Percentiles rank a stretch among this genome's conserved stretches.
Conservation (phyloP, 2,797 vertebrate species). For the Peromyscus nudipes region DNA sequence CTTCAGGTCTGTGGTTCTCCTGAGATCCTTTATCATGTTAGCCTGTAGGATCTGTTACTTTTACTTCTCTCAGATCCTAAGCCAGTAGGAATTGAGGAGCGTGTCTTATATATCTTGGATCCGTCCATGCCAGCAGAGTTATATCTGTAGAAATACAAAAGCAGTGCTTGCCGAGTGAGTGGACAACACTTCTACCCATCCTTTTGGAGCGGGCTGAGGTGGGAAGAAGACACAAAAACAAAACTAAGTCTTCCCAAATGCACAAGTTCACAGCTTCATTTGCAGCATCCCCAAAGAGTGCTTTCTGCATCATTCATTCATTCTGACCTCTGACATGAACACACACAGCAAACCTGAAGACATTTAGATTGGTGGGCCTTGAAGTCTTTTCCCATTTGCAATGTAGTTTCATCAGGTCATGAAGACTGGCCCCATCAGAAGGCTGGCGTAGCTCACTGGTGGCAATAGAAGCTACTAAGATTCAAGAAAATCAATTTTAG, state of each 20-base stretch:
- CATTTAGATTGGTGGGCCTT: background rate
- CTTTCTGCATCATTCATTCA: background rate
- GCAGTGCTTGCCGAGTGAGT: background rate
- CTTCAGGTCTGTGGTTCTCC: background rate
- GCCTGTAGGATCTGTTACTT: background rate
- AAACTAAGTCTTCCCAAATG: background rate
- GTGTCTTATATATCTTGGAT: background rate
- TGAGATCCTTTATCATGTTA: background rate
- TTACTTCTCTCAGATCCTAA: background rate
- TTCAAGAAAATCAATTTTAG: background rate
- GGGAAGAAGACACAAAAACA: constrained; percentile 16
- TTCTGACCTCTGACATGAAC: constrained; percentile 35
- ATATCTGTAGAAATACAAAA: background rate
- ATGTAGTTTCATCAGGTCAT: background rate
- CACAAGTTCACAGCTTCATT: background rate
- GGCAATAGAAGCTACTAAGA: background rate
- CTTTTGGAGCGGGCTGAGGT: background rate
- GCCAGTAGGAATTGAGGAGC: background rate
- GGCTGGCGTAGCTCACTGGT: background rate
- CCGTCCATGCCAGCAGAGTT: background rate
- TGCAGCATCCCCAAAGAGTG: background rate
- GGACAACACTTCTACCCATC: background rate
- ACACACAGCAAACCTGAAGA: background rate
- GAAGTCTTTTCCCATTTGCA: background rate
- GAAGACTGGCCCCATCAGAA: background rate